A percentile compares a stretch with the other conserved stretches of the same genome.
phyloP scores from a whole-genome alignment of 2,888 invertebrate species.

The Oscheius onirici region DNA sequence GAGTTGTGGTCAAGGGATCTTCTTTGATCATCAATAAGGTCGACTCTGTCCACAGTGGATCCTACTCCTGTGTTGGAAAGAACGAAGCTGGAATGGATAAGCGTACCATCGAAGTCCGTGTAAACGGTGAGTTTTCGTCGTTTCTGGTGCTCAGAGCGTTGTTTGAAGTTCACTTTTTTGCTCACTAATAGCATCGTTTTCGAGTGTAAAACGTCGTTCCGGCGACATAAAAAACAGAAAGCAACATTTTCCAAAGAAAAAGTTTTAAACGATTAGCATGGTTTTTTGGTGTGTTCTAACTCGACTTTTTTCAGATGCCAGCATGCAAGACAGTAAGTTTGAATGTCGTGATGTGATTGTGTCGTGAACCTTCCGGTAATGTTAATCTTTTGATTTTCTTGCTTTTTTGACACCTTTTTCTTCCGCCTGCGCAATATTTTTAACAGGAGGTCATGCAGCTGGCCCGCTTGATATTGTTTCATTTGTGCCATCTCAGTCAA shows the following conservation, averaged over 20 bases:
- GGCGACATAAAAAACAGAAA: not conserved
- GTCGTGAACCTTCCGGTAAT: conserved; percentile 11
- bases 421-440: conserved; percentile 2
- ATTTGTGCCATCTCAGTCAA: conserved; percentile 7
- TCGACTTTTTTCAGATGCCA: conserved; percentile 26
- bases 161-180: not conserved
- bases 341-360: conserved; percentile 19
- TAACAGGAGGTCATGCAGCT: conserved; percentile 16
- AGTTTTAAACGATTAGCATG: conserved; percentile 14
- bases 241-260: conserved; percentile 9
- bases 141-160: not conserved
- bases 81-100: conserved; percentile 42
- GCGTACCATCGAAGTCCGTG: conserved; percentile 43
- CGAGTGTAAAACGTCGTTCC: not conserved
- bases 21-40: conserved; percentile 36
- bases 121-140: conserved; percentile 42
- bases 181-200: not conserved
- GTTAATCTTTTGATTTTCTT: not conserved
- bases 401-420: not conserved
- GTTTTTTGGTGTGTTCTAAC: conserved; percentile 22
- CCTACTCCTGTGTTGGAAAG: conserved; percentile 45
- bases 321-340: conserved; percentile 16
- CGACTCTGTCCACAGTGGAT: conserved; percentile 45
- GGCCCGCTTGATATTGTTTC: conserved; percentile 31
- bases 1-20: conserved; percentile 3